Evolutionary conservation across 1,140 invertebrate genomes (phyloP), one percentile per base, ranked within the genome.

Genomic region (Ganaspis sp.): DNA sequence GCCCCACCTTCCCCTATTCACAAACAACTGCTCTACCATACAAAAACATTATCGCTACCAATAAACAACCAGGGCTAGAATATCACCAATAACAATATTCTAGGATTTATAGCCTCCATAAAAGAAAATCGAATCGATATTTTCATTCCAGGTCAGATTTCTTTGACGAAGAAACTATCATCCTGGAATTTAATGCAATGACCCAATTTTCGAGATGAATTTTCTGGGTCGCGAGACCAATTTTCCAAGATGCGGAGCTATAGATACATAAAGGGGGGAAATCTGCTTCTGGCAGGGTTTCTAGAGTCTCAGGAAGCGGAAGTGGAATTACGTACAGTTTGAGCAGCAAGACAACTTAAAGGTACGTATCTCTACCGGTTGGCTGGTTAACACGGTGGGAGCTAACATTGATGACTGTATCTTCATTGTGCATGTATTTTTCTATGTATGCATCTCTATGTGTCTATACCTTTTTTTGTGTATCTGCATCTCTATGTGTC

Each of bases 241-340:
- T 26, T 58, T 64, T 12, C 15, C 23, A 29, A 15, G 58, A 12
- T 29, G 15, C 23, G 54, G 12, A 8, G 9, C 19, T 26, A 26
- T 58, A 26, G 12, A 2, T 29, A 29, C 29, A 15, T 64, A 12
- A 64, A n/a, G 23, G n/a, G 58, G 29, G 58, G 29, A 64, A 29
- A 34, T 34, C 29, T 23, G 19, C 9, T 58, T 64, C 26, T 34
- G 11, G 11, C 3, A 29, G 58, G 23, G 23, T 29, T 64, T 64
- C 54, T 58, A 58, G 58, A n/a, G 58, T 26, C 26, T 64, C 26
- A 64, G 58, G 58, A 64, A 64, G 58, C 58, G 58, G 58, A 64
- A 64, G 58, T 64, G 23, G 58, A 64, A 64, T 64, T 34, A 9
- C 11, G 45, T 49, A 5, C n/a, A 34, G 23, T 34, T 12, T 29